These are phyloP conservation scores for Diarsia rubi DNA, from an alignment of 2,888 invertebrate genomes.

Conservation along the genomic window DNA sequence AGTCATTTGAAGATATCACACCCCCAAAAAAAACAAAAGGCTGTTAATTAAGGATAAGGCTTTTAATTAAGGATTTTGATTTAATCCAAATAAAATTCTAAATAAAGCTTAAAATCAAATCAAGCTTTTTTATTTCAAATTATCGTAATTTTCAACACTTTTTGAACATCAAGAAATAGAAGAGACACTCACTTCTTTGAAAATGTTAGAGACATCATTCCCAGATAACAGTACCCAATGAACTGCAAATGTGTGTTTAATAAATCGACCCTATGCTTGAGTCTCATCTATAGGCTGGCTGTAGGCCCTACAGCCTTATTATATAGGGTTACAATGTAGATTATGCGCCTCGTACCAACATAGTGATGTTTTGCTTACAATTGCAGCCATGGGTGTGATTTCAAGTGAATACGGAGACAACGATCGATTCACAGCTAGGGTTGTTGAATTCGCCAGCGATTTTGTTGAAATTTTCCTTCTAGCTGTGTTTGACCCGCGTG, in stretches of 20 bases:
- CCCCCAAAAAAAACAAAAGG: no score
- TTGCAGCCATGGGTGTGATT: slow-evolving; percentile 21
- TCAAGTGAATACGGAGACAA: slow-evolving; percentile 31
- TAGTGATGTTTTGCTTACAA: slow-evolving; percentile 27
- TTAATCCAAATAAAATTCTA: no score
- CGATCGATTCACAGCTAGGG: slow-evolving; percentile 44
- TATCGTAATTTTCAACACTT: not conserved
- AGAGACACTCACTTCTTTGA: not conserved
- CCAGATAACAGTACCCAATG: not conserved
- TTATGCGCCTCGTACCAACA: not conserved
- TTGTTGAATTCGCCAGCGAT: no score
- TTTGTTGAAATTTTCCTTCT: no score
- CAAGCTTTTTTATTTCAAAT: not conserved
- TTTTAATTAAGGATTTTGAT: no score
- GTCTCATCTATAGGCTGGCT: not conserved
- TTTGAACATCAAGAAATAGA: not conserved
- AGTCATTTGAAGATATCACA: no score
- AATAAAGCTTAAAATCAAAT: not conserved
- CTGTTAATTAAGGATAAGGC: no score
- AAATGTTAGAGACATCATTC: not conserved
- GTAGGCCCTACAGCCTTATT: not conserved
- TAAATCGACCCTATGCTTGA: not conserved
- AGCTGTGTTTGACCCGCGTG: no score
- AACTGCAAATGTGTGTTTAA: not conserved
- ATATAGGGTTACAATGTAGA: not conserved